Percentiles rank a stretch among this genome's conserved stretches.
phyloP scores from a whole-genome alignment of 2,113 vertebrate genomes.

The Thamnophis sirtalis region DNA sequence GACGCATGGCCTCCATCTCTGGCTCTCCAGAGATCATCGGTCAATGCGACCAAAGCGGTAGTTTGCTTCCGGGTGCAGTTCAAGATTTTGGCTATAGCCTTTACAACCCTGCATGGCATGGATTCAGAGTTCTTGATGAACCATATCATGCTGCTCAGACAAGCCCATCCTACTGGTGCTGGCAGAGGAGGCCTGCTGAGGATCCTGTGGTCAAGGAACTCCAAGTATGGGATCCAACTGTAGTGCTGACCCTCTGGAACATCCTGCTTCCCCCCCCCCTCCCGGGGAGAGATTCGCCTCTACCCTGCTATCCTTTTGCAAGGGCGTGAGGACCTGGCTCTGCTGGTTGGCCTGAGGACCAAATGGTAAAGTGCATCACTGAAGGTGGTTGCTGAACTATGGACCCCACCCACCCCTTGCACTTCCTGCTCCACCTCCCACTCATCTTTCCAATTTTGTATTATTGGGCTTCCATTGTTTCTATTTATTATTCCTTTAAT shows the following conservation, averaged over 20 bases:
- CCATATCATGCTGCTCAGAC: not conserved
- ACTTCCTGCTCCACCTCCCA: not conserved
- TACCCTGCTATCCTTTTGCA: not conserved
- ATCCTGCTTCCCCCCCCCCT: not conserved
- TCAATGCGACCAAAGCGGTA: too few species aligned
- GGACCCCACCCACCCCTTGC: rapidly evolving
- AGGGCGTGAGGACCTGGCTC: not conserved
- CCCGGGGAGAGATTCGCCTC: too few species aligned
- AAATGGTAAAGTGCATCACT: not conserved
- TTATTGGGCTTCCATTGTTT: not conserved
- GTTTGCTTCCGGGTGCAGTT: not conserved
- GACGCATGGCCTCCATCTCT: too few species aligned
- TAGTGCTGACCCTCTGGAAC: not conserved
- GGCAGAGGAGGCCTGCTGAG: not conserved
- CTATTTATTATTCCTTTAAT: not conserved
- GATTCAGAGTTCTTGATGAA: not conserved
- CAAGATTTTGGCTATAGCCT: not conserved
- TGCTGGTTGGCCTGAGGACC: not conserved
- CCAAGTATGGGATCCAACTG: not conserved
- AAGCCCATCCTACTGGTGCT: not conserved
- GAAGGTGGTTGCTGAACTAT: not conserved
- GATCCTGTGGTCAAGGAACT: too few species aligned
- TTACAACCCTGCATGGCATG: not conserved
- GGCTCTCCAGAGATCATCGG: too few species aligned
- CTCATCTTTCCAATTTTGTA: not conserved